phyloP scores from a whole-genome alignment of 2,888 invertebrate species.

The Pachymerium ferrugineum region DNA sequence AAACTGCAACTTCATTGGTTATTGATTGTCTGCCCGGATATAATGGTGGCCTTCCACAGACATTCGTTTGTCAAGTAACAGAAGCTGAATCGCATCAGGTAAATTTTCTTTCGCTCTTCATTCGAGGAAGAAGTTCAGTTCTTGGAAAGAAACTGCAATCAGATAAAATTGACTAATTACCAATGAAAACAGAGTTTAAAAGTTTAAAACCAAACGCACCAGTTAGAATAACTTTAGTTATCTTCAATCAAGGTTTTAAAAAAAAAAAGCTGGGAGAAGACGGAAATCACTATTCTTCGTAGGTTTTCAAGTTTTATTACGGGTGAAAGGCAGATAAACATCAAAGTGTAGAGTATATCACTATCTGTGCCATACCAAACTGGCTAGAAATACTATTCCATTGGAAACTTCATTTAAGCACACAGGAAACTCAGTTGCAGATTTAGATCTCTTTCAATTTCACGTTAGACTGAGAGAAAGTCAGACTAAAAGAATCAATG shows the following conservation, averaged over 20 bases:
- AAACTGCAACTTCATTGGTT: conserved; percentile 75
- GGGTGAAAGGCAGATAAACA: neutral
- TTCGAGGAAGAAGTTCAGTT: neutral
- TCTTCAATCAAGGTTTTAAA: neutral
- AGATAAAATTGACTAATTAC: conserved; percentile 11
- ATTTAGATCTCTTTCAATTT: conserved; percentile 21
- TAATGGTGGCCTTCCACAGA: conserved; percentile 81
- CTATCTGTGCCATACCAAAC: neutral
- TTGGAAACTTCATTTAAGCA: conserved; percentile 10
- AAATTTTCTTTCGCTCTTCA: neutral
- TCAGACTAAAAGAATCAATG: conserved; percentile 21
- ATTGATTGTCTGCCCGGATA: conserved; percentile 79
- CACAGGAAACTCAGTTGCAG: conserved; percentile 21
- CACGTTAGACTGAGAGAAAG: conserved; percentile 18
- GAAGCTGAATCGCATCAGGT: conserved; percentile 13
- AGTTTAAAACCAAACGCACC: neutral
- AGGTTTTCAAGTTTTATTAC: conserved; percentile 18
- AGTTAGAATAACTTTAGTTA: neutral
- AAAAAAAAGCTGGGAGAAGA: neutral
- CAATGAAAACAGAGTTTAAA: neutral
- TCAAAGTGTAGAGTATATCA: conserved; percentile 10
- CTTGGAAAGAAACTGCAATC: neutral
- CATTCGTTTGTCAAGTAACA: conserved; percentile 73
- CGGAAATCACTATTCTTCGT: conserved; percentile 10
- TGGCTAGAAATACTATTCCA: conserved; percentile 1